Percentiles rank a stretch among this genome's conserved stretches.
Evolutionary conservation across 2,113 vertebrate species (phyloP).

Genomic region (Muntiacus reevesi): DNA sequence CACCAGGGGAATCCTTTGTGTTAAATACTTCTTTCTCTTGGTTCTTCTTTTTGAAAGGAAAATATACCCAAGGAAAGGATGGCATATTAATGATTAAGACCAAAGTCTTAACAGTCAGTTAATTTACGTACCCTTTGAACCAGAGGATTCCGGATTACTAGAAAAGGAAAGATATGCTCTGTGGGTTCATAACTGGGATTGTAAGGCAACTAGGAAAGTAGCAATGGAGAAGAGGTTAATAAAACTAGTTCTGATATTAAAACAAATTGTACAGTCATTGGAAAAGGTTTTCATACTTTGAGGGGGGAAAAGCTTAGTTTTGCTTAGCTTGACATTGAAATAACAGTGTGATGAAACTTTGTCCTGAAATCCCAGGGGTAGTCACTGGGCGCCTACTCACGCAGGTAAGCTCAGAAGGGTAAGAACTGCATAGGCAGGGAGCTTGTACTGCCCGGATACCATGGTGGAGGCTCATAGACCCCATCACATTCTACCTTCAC

Average conservation of each 20-base stretch:
- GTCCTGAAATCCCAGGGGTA: not conserved
- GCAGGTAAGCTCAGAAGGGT: not conserved
- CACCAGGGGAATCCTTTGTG: not conserved
- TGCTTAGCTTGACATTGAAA: not conserved
- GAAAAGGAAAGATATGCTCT: not conserved
- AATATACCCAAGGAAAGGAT: not conserved
- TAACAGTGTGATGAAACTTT: not conserved
- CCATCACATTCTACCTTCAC: fast-evolving
- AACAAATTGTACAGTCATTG: not conserved
- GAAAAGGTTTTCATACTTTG: not conserved
- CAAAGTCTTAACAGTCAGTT: not conserved
- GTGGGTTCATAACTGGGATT: not conserved
- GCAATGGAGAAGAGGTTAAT: not conserved
- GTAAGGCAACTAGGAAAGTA: not conserved
- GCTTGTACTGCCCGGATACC: not conserved
- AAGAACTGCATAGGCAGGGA: fast-evolving
- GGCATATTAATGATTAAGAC: not conserved
- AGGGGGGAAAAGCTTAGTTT: not conserved
- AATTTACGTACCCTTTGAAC: not conserved
- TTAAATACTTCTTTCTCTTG: not conserved
- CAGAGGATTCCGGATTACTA: not conserved
- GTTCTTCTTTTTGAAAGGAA: not conserved
- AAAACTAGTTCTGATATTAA: not conserved
- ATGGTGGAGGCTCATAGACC: too few relatives aligned
- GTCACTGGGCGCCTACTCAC: not conserved